Percentiles rank a stretch among this genome's conserved stretches.
These are phyloP conservation scores for Aethes cnicana DNA, from an alignment of 2,888 invertebrate genomes.

Conservation along the genomic window DNA sequence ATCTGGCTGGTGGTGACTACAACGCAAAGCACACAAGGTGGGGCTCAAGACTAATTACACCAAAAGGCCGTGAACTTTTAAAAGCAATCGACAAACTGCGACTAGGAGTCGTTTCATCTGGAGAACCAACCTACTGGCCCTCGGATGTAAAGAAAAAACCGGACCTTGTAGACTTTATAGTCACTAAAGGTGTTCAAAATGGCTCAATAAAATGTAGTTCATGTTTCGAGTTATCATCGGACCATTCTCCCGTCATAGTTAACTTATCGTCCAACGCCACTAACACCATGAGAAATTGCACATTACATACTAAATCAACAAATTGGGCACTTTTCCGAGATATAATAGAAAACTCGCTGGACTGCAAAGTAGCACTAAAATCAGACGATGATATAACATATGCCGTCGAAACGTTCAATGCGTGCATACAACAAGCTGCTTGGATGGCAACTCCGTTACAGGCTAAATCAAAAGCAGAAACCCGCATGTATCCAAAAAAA, in stretches of 20 bases:
- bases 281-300: no score
- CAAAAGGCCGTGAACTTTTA: no score
- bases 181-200: neutral
- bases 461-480: neutral
- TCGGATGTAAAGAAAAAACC: slow-evolving; percentile 31
- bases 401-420: neutral
- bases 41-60: no score
- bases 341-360: neutral
- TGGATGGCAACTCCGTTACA: slow-evolving; percentile 1
- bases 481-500: neutral
- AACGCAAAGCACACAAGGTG: no score
- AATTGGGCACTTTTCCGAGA: slow-evolving; percentile 2
- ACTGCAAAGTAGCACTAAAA: slow-evolving; percentile 2
- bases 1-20: no score
- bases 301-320: slow-evolving; percentile 1
- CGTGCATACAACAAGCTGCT: slow-evolving; percentile 2
- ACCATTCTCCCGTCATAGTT: slow-evolving; percentile 5
- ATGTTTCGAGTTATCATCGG: slow-evolving; percentile 6
- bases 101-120: no score
- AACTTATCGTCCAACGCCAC: neutral
- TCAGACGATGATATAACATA: neutral
- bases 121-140: no score
- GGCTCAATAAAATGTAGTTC: neutral
- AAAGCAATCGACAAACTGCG: no score
- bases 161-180: slow-evolving; percentile 28